phyloP scores from a whole-genome alignment of 2,113 vertebrate species.

The Marcusenius ussheri region DNA sequence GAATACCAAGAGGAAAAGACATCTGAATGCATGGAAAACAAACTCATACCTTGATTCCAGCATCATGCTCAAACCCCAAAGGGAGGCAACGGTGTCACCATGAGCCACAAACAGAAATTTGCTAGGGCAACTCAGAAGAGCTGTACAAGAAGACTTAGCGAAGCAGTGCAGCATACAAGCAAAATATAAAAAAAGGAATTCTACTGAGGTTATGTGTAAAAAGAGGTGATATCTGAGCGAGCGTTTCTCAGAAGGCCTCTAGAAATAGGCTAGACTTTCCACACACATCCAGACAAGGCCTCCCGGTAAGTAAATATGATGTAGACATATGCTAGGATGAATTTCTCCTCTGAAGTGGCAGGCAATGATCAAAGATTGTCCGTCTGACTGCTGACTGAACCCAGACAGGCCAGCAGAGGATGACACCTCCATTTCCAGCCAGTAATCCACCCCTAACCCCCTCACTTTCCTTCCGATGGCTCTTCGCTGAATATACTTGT shows the following conservation, averaged over 20 bases:
- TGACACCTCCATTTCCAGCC: not conserved
- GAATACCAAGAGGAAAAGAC: not conserved
- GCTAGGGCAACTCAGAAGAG: not conserved
- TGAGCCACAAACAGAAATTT: not conserved
- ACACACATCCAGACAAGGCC: not conserved
- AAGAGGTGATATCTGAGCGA: not conserved
- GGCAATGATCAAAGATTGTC: not conserved
- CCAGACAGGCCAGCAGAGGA: not conserved
- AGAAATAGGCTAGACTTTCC: not conserved
- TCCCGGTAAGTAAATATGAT: not conserved
- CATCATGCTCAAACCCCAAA: not conserved
- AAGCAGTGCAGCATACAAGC: not conserved
- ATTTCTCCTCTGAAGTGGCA: not conserved
- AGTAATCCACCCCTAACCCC: not conserved
- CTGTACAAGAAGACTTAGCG: not conserved
- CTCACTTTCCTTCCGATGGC: not conserved
- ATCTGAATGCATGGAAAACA: not conserved
- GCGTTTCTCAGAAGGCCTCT: not conserved
- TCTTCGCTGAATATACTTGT: not conserved
- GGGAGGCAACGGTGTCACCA: not conserved
- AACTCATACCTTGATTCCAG: not conserved
- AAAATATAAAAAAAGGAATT: not conserved
- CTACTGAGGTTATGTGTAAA: not conserved
- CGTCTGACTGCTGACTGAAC: not conserved
- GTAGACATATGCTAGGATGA: not conserved